Evolutionary conservation across 2,888 invertebrate genomes (phyloP), one percentile per base, ranked within the genome.

Genomic region (Lydus trimaculatus): DNA sequence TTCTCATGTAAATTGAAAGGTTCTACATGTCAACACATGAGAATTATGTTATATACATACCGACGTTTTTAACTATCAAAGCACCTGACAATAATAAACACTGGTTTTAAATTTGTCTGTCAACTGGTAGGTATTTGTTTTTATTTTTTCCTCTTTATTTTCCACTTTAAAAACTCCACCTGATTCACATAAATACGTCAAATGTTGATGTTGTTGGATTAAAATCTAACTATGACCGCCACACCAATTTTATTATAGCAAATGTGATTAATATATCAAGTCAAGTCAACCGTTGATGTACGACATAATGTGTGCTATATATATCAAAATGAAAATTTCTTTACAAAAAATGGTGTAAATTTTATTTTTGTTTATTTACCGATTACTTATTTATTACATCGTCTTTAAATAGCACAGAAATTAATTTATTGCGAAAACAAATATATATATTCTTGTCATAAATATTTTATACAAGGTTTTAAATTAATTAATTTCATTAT

Each of bases 71-170:
- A 71, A 69, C 71, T 66, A 67, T 71, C 66, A 61, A 71, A 64
- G 66, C 68, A 71, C 68, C 68, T 71, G 71, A 64, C 52, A 71
- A 71, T 71, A 68, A 71, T 71, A 71, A 71, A 71, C 68, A 70
- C 56, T 23, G 64, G n/a, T 36, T 66, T 70, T 70, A 70, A 64
- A 70, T 70, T 61, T 52, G 61, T 66, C 66, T 62, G 70, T 70
- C 69, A 66, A 59, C 66, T 36, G 25, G 60, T 65, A 39, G 61
- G 61, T 60, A 58, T 66, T 64, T 58, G 61, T 52, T 28, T 43
- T 43, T 17, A n/a, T 17, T 43, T 36, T 7, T 43, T 43, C n/a
- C n/a, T 6, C 9, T 48, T 48, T 11, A 20, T 20, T 20, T 20
- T 20, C 48, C 9, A 28, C n/a, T 28, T 52, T 25, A 25, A 28